These are phyloP conservation scores for Mastomys natalensis DNA, from an alignment of 2,113 vertebrate genomes.

Conservation along the genomic window DNA sequence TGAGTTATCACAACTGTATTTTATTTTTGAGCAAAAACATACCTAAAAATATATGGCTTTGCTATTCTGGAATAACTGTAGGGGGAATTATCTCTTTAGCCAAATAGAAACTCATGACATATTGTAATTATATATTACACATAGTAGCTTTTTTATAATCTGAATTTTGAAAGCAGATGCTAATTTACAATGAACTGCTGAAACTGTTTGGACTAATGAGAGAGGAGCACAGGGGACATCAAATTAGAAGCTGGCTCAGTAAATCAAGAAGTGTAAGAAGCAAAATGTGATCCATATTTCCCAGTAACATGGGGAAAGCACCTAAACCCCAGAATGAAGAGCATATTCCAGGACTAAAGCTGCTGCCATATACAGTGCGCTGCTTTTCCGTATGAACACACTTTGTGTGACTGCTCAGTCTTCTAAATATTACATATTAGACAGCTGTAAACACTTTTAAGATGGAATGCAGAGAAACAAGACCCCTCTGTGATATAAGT, in stretches of 20 bases:
- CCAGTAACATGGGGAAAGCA: background rate
- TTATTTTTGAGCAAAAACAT: conserved; percentile 61
- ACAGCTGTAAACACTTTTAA: conserved; percentile 9
- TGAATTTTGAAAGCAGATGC: conserved; percentile 64
- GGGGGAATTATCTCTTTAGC: conserved; percentile 22
- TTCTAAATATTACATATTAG: conserved; percentile 18
- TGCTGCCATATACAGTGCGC: background rate
- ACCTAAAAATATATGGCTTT: conserved; percentile 16
- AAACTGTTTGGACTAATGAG: conserved; percentile 16
- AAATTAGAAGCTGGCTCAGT: background rate
- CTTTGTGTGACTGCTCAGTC: conserved; percentile 22
- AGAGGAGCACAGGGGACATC: background rate
- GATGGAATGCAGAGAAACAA: conserved; percentile 15
- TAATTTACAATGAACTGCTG: conserved; percentile 62
- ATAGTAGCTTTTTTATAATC: conserved; percentile 10
- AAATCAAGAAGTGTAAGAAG: conserved; percentile 2
- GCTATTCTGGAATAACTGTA: background rate
- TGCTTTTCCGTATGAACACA: conserved; percentile 28
- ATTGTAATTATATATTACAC: background rate
- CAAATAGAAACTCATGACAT: background rate
- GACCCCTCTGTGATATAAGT: conserved; percentile 15
- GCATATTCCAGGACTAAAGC: conserved; percentile 31
- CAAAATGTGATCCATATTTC: conserved; percentile 51
- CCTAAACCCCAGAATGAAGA: conserved; percentile 15
- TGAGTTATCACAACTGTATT: conserved; percentile 49